Conservation (phyloP, 2,888 invertebrate genomes). For the Unio pictorum region DNA sequence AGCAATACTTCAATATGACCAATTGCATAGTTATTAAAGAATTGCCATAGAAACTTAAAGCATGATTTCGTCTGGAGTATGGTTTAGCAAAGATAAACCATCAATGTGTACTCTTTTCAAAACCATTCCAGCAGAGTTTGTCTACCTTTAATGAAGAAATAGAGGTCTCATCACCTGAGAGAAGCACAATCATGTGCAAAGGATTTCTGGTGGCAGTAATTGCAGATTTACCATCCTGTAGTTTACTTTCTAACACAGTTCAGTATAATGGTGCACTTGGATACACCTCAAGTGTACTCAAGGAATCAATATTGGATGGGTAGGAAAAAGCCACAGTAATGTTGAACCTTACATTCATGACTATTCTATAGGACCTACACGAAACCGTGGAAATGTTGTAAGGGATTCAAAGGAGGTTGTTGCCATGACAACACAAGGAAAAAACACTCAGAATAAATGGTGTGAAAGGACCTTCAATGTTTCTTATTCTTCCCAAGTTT, state of each 20-base stretch:
- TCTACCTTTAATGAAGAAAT: too few relatives aligned
- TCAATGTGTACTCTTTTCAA: too few relatives aligned
- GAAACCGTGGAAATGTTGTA: conserved; percentile 1
- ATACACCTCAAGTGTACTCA: conserved; percentile 14
- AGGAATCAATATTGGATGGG: conserved; percentile 6
- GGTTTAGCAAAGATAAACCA: neutral
- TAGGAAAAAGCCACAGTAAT: conserved; percentile 10
- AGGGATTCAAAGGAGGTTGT: conserved; percentile 1
- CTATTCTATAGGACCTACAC: conserved; percentile 5
- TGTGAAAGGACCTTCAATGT: neutral
- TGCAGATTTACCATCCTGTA: conserved; percentile 13
- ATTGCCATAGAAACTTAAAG: conserved; percentile 15
- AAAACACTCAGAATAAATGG: conserved; percentile 15
- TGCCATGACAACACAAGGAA: neutral
- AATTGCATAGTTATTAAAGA: conserved; percentile 19
- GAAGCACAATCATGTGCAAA: conserved; percentile 1
- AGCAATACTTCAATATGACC: conserved; percentile 17
- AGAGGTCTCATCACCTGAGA: too few relatives aligned
- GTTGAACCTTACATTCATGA: conserved; percentile 9
- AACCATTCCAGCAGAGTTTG: too few relatives aligned
- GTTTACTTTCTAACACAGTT: conserved; percentile 10
- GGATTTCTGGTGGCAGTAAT: conserved; percentile 8
- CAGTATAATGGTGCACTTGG: conserved; percentile 17
- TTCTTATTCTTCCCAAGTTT: conserved; percentile 3
- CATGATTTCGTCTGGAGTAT: conserved; percentile 12